Conservation (phyloP, 2,113 vertebrate species). For the Holacanthus passer region DNA sequence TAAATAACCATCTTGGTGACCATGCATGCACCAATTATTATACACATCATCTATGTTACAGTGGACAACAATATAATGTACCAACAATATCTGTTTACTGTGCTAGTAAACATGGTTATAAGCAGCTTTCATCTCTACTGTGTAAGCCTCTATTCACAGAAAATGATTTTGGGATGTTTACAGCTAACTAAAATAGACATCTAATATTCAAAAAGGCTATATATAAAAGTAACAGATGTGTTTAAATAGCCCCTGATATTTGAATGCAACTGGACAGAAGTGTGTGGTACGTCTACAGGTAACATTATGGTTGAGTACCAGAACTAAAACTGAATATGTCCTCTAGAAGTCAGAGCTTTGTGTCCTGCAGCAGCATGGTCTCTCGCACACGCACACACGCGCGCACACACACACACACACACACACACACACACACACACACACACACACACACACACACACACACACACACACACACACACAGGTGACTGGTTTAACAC, state of each 20-base stretch:
- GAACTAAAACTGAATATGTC: slow-evolving; percentile 50
- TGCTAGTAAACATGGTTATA: slow-evolving; percentile 69
- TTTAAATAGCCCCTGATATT: slow-evolving; percentile 76
- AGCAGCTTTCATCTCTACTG: slow-evolving; percentile 77
- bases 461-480: background rate
- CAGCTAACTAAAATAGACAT: slow-evolving; percentile 67
- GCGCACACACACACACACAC: background rate
- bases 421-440: background rate
- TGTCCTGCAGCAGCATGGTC: slow-evolving; percentile 36
- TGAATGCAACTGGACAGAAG: slow-evolving; percentile 56
- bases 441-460: background rate
- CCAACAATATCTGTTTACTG: slow-evolving; percentile 55
- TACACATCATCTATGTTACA: slow-evolving; percentile 60
- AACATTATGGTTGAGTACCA: slow-evolving; percentile 19
- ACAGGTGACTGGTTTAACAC: slow-evolving; percentile 49
- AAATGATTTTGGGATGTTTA: slow-evolving; percentile 58
- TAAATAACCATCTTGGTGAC: slow-evolving; percentile 53
- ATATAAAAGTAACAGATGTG: slow-evolving; percentile 63
- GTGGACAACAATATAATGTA: slow-evolving; percentile 49
- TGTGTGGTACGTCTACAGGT: slow-evolving; percentile 39
- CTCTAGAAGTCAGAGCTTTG: slow-evolving; percentile 32
- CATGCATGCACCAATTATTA: slow-evolving; percentile 58
- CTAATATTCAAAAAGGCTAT: slow-evolving; percentile 58
- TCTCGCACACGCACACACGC: too few relatives aligned
- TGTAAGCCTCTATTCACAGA: slow-evolving; percentile 61